Evolutionary conservation across 2,797 vertebrate species (phyloP).

Genomic region (Lagodon rhomboides): DNA sequence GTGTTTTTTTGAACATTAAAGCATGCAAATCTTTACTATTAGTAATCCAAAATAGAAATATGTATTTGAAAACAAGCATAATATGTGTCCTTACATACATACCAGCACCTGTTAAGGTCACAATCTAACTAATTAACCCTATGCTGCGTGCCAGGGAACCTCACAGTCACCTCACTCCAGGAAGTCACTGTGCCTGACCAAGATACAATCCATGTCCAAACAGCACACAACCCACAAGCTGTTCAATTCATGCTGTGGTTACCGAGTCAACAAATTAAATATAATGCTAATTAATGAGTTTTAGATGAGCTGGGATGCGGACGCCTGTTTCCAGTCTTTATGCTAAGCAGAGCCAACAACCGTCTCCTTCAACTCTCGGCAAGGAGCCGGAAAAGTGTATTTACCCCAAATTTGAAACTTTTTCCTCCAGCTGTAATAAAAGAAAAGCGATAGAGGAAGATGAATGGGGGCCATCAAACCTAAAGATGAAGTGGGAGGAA

Average conservation of each 20-base stretch:
- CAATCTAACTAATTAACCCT: neutral
- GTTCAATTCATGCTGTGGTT: neutral
- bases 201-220: neutral
- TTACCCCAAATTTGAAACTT: neutral
- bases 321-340: neutral
- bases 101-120: neutral
- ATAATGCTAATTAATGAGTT: neutral
- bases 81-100: neutral
- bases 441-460: neutral
- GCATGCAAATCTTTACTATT: too few species aligned
- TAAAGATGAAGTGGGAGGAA: neutral
- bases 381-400: neutral
- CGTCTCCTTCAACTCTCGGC: neutral
- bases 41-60: too few species aligned
- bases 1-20: too few species aligned
- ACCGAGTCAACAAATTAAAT: neutral
- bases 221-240: neutral
- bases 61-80: too few species aligned
- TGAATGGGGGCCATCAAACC: constrained; percentile 1
- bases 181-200: neutral
- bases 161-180: neutral
- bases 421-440: constrained; percentile 2
- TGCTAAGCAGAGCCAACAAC: neutral
- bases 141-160: neutral
- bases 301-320: neutral